These are phyloP conservation scores for Craseonycteris thonglongyai DNA, from an alignment of 2,113 vertebrate genomes.

Conservation along the genomic window DNA sequence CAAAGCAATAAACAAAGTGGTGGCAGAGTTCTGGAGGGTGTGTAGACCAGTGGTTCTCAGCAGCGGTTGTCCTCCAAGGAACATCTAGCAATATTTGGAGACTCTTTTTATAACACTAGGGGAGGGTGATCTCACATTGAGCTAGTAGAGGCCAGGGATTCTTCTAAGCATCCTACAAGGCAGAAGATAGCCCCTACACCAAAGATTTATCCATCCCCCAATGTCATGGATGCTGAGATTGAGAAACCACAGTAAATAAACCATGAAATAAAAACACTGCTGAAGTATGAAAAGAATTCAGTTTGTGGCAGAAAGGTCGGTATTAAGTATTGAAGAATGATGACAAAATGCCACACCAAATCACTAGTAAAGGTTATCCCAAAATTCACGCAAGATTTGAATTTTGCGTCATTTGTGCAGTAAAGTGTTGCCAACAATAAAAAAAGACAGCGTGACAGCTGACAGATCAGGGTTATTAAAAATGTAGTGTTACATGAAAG, in stretches of 20 bases:
- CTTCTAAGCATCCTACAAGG: neutral
- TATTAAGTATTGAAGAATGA: neutral
- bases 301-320: accelerated
- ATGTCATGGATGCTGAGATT: neutral
- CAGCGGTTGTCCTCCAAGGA: neutral
- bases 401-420: too few species aligned
- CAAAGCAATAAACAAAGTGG: neutral
- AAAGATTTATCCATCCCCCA: neutral
- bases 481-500: too few species aligned
- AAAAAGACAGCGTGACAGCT: too few species aligned
- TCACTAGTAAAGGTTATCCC: too few species aligned
- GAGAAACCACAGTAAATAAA: neutral
- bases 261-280: neutral
- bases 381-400: too few species aligned
- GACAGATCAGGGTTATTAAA: too few species aligned
- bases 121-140: neutral
- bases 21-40: neutral
- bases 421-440: too few species aligned
- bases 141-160: neutral
- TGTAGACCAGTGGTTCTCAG: neutral
- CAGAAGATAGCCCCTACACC: neutral
- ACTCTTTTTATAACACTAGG: neutral
- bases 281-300: neutral
- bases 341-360: neutral
- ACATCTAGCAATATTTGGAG: neutral